A percentile compares a stretch with the other conserved stretches of the same genome.
Evolutionary conservation across 2,888 invertebrate genomes (phyloP).

Genomic region (Rhogogaster chlorosoma): DNA sequence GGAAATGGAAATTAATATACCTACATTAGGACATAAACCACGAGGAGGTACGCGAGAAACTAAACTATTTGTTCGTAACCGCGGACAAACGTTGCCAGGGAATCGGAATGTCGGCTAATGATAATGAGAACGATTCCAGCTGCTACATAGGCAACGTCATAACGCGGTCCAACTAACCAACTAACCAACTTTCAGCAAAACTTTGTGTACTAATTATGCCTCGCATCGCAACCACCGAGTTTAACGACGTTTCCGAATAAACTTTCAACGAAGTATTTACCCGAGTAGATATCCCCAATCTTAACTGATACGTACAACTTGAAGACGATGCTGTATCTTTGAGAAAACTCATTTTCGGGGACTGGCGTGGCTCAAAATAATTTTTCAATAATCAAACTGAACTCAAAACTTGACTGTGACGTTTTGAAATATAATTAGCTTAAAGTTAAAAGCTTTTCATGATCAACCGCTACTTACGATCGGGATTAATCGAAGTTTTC

Average conservation of each 20-base stretch:
- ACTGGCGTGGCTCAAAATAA: background rate
- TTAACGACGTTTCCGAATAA: conserved; percentile 21
- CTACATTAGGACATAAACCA: background rate
- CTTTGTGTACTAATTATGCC: conserved; percentile 57
- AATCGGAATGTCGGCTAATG: conserved; percentile 57
- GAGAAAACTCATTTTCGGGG: background rate
- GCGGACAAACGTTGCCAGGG: conserved; percentile 47
- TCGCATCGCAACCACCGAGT: conserved; percentile 9
- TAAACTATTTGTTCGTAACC: conserved; percentile 38
- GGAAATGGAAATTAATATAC: background rate
- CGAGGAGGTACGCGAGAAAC: background rate
- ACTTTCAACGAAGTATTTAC: conserved; percentile 26
- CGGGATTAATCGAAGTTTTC: background rate
- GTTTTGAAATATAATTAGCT: background rate
- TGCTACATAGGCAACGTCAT: conserved; percentile 54
- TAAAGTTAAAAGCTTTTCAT: background rate
- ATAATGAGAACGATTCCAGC: conserved; percentile 61
- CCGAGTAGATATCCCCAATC: background rate
- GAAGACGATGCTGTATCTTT: background rate
- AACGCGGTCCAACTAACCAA: conserved; percentile 57
- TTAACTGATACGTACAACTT: background rate
- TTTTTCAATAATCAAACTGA: background rate
- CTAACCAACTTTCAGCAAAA: conserved; percentile 58
- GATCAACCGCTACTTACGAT: background rate
- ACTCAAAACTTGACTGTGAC: background rate